Evolutionary conservation across 2,797 vertebrate species (phyloP).

Genomic region (Tenualosa thibaudeaui): DNA sequence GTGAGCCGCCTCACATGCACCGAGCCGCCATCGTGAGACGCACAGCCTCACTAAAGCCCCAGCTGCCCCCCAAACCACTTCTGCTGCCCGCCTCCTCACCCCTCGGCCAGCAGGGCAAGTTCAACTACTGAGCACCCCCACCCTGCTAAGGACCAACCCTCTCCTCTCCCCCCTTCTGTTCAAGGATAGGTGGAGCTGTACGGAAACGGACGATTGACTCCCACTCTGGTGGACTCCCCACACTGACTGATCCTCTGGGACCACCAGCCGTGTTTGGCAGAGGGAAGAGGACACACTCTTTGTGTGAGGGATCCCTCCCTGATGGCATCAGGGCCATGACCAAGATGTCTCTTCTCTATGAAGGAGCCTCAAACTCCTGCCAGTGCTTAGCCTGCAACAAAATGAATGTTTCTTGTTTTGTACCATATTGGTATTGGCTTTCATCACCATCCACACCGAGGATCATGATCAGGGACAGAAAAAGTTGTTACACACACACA

Average conservation of each 20-base stretch:
- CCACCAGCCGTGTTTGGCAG: neutral
- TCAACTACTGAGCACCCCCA: conserved; percentile 68
- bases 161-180: neutral
- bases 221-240: neutral
- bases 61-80: conserved; percentile 69
- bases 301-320: neutral
- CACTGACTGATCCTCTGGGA: neutral
- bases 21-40: conserved; percentile 69
- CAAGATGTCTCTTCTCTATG: neutral
- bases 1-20: conserved; percentile 61
- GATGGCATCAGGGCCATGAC: neutral
- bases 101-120: conserved; percentile 57
- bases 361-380: neutral
- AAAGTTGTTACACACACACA: neutral
- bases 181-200: neutral
- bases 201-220: neutral
- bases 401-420: conserved; percentile 25
- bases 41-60: conserved; percentile 75
- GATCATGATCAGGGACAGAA: neutral
- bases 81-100: conserved; percentile 67
- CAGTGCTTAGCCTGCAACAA: conserved; percentile 2
- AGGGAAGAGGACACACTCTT: neutral
- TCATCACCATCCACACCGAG: neutral
- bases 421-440: conserved; percentile 48
- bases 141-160: neutral